Base-by-base conservation (phyloP, 2,113 vertebrate species). In the Rhinolophus sinicus region DNA sequence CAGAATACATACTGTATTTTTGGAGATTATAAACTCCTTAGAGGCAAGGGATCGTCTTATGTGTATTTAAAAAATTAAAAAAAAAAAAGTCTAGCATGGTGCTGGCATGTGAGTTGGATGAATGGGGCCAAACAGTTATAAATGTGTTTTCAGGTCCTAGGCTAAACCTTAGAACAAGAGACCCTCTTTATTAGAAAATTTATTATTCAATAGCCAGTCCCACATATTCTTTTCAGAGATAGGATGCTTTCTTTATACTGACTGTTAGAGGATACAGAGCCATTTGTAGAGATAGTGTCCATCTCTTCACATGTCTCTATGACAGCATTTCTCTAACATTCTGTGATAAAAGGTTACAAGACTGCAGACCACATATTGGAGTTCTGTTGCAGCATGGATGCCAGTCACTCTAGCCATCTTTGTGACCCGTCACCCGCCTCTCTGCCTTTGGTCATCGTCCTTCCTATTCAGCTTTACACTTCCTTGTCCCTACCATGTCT, bases 161-260 rank as follows among this genome's bases (percentile, higher is more conserved):
- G 8, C 52, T 80, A 94, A 82, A 69, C 33, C 44, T 88, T 88
- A 80, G 24, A 69, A 33, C 18, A 90, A 83, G 56, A 84, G 19
- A 72, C 6, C 9, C 19, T 81, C 16, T 88, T 72, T 83, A 72
- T 87, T 83, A 81, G 38, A 65, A 95, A 28, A 88, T 67, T 77
- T 77, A 70, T 47, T 69, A 0, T 83, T 86, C 15, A 26, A 50
- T 81, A 56, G 30, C 70, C 16, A 92, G 13, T 6, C 28, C 70
- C n/a, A 70, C 40, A 54, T 44, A 67, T 88, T 76, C 52, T 78
- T 40, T n/a, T 30, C 89, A 86, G 64, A 93, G 24, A 82, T 50
- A 81, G 33, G 69, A 70, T 28, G 38, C 8, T 56, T 94, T 93
- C 44, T 84, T 97, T 69, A 90, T 85, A 52, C 19, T n/a, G 50